Evolutionary conservation across 1,140 invertebrate species (phyloP), one percentile per base, ranked within the genome.

Genomic region (Latrodectus geometricus): DNA sequence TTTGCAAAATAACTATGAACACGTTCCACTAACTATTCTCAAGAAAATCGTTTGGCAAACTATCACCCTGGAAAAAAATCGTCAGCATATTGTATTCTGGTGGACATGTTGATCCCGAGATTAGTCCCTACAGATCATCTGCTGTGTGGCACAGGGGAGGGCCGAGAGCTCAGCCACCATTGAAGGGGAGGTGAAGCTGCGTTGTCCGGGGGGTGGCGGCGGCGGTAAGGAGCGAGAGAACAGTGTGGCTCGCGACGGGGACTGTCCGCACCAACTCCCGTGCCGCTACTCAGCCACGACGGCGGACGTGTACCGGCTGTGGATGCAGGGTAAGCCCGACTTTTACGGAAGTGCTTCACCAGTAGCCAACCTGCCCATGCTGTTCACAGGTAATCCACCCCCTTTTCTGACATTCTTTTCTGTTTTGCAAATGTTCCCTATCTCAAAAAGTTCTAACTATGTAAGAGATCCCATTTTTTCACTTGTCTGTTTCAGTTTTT

Each of bases 291-390:
- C 80, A 49, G 77, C 66, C 73, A 76, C 76, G 56, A 77, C 72
- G 48, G 87, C 83, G 49, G 83, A 88, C 74, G 87, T 86, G n/a
- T 88, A 84, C 70, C 75, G 87, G 72, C 80, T 84, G 65, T 85
- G 87, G 82, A 85, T 80, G 82, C 74, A 84, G 52, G 82, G 80
- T 8, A 85, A 76, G 82, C 17, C 85, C 56, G 87, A 85, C 21
- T 84, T 88, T 68, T 85, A 84, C 87, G 87, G 86, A 49, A 83
- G 74, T 21, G 81, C 87, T 89, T 91, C 93, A 48, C 78, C 87
- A 21, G 78, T 88, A 9, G 72, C 88, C 52, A 89, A 89, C 49
- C 81, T 89, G 35, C 88, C 88, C 73, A 89, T 89, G 88, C 85
- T 89, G 11, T 89, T 89, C 74, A 87, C 88, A 74, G 88, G 88